A percentile compares a stretch with the other conserved stretches of the same genome.
Conservation (phyloP, 2,797 vertebrate genomes). For the Odontamblyopus lacepedii region DNA sequence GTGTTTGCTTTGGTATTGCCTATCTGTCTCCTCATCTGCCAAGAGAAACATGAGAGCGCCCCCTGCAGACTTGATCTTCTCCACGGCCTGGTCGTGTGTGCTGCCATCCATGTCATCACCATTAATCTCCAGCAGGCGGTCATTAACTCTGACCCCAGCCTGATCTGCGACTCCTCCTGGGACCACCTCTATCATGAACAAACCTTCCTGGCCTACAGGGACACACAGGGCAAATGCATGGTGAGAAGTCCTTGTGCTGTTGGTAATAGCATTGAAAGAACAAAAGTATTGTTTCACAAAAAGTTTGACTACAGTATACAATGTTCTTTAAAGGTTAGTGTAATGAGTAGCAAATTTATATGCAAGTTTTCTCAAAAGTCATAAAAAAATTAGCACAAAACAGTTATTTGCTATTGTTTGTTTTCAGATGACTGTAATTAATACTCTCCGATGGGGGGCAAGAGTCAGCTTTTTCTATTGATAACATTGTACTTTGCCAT, state of each 20-base stretch:
- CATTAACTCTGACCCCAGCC: slow-evolving; percentile 82
- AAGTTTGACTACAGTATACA: not conserved
- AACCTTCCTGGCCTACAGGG: slow-evolving; percentile 76
- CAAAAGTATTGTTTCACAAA: not conserved
- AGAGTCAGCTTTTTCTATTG: too few relatives aligned
- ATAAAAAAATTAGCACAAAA: not conserved
- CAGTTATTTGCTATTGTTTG: not conserved
- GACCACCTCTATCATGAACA: slow-evolving; percentile 81
- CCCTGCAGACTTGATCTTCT: slow-evolving; percentile 82
- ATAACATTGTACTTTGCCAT: too few relatives aligned
- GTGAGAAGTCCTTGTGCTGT: not conserved
- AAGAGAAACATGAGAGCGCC: slow-evolving; percentile 82
- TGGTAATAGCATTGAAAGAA: not conserved
- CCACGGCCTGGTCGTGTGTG: slow-evolving; percentile 83
- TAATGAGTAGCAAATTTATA: too few relatives aligned
- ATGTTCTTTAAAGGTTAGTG: not conserved
- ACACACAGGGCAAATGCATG: not conserved
- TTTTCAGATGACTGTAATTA: too few relatives aligned
- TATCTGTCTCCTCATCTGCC: slow-evolving; percentile 81
- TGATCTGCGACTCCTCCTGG: slow-evolving; percentile 79
- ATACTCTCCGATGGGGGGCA: too few relatives aligned
- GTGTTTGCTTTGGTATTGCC: slow-evolving; percentile 70
- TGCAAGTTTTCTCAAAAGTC: too few relatives aligned
- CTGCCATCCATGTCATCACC: slow-evolving; percentile 82
- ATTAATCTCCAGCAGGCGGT: slow-evolving; percentile 89